Evolutionary conservation across 2,113 vertebrate genomes (phyloP), one percentile per base, ranked within the genome.

Genomic region (Bostrychus sinensis): DNA sequence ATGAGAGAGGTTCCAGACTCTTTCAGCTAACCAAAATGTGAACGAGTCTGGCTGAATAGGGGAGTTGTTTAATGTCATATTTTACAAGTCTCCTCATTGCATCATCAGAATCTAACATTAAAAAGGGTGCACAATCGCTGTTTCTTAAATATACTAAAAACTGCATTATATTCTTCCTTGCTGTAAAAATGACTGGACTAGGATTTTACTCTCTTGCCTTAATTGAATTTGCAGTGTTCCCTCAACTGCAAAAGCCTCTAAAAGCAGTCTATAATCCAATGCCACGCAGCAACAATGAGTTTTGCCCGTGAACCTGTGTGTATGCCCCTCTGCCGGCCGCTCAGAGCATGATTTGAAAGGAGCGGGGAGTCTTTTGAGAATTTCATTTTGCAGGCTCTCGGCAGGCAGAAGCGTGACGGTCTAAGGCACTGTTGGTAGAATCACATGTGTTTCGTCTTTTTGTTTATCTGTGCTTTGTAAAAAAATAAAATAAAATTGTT

Each of bases 341-440:
- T 59, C 46, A 28, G 70, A 66, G 81, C 73, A 73, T 51, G 66
- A 84, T 80, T 82, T 77, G 23, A 42, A 70, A 53, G 48, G 48
- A 80, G 46, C 30, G 56, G 23, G 72, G 72, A 66, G 57, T 55
- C 70, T 79, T 70, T 76, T 61, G 51, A 77, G 73, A 66, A 84
- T 80, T 76, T 70, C 79, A 83, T 84, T 79, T 81, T 70, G 19
- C 22, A 7, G 46, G 77, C 73, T 71, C 53, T 8, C 22, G 1
- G 73, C 78, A 75, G 77, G 66, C 75, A 74, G 69, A 60, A 11
- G 72, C 81, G 53, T 72, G 72, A 83, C 77, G 34, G 71, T 1
- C 14, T 2, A 37, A 62, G 58, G 53, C 39, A n/a, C 23, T 2
- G 62, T 39, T 64, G 56, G 20, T 22, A 39, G 36, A 57, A 54